Base-by-base conservation (phyloP, 2,888 invertebrate species). In the Danaus chrysippus region DNA sequence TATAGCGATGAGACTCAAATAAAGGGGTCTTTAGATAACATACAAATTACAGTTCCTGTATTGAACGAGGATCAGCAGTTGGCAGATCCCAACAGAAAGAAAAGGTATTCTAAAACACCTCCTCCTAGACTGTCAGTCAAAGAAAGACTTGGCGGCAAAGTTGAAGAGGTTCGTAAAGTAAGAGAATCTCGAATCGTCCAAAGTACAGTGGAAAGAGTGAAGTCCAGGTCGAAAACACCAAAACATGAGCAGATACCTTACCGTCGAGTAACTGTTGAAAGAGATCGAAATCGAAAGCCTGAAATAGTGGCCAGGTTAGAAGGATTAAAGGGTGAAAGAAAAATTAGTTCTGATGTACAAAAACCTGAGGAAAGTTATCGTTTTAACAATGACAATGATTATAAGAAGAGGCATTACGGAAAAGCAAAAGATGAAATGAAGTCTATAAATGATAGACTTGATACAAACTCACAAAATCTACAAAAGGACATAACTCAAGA, bases 71-170 rank as follows among this genome's bases (percentile, higher is more conserved):
- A 92, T 75, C 76, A 80, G 70, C 81, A 88, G 73, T 82, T 92
- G 71, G 79, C 90, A 66, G 91, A 92, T 81, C 73, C 91, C 61
- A 82, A 88, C 73, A 86, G 92, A 69, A 83, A 81, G 73, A 80
- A 74, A 63, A 78, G 86, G 67, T 82, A 77, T 74, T 89, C 87
- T 61, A 88, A 86, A 77, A 87, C 88, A 17, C 93, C 94, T 9
- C 93, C 94, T 0, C 93, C 93, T 0, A 91, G 94, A 70, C 76
- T 95, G 42, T 95, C 96, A 0, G 94, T 96, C 0, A 96, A 96
- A 81, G 96, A 96, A 68, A 92, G 96, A 54, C 87, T 96, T 3
- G 96, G 96, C 0, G 94, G 95, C 0, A 95, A 95, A 85, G 92
- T 96, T 0, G 94, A 95, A 65, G 93, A 93, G 68, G 72, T 87